These are phyloP conservation scores for Dicaeum eximium DNA, from an alignment of 2,113 vertebrate genomes.

Conservation along the genomic window DNA sequence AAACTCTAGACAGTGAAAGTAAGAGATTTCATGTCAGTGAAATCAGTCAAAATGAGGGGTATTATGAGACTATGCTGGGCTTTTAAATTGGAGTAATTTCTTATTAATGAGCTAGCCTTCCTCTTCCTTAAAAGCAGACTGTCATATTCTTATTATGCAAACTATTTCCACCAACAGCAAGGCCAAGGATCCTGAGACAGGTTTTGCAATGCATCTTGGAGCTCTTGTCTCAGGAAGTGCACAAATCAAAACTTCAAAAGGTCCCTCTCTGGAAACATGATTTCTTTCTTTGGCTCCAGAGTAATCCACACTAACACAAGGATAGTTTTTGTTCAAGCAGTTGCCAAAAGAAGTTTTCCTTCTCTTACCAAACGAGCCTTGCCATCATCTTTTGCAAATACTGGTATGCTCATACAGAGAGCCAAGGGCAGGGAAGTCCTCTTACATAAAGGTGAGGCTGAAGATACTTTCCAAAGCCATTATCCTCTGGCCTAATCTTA, in stretches of 20 bases:
- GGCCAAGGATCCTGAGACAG: not conserved
- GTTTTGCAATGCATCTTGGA: not conserved
- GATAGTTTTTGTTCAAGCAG: not conserved
- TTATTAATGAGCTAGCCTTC: accelerated
- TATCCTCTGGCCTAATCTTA: not conserved
- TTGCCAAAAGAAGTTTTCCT: not conserved
- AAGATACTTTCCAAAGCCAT: not conserved
- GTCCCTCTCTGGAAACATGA: not conserved
- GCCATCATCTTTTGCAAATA: not conserved
- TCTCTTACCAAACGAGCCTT: not conserved
- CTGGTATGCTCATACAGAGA: not conserved
- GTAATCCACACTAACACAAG: not conserved
- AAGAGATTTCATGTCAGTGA: not conserved
- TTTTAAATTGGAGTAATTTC: not conserved
- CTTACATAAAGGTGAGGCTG: not conserved
- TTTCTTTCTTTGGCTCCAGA: not conserved
- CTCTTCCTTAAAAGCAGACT: not conserved
- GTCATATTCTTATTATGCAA: not conserved
- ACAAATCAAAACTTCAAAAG: not conserved
- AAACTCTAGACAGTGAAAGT: not conserved
- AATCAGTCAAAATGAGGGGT: not conserved
- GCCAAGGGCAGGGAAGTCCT: not conserved
- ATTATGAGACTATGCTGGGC: not conserved
- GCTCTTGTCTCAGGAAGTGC: not conserved
- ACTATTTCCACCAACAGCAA: not conserved